Percentiles rank a stretch among this genome's conserved stretches.
These are phyloP conservation scores for Psammodynastes pulverulentus DNA, from an alignment of 2,113 vertebrate species.

Conservation along the genomic window DNA sequence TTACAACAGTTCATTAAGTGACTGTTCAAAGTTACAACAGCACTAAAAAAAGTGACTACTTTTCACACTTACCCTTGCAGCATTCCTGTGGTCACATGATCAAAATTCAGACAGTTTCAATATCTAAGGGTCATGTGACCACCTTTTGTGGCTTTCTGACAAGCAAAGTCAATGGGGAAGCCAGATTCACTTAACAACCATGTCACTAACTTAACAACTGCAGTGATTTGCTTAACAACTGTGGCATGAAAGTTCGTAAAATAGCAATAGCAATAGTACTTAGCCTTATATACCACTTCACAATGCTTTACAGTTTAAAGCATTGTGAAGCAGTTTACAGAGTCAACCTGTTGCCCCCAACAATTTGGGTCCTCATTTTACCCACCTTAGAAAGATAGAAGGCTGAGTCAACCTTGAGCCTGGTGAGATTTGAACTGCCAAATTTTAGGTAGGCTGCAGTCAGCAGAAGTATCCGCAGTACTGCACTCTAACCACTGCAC, in stretches of 20 bases:
- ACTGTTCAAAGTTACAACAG: not conserved
- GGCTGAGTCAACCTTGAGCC: too few relatives aligned
- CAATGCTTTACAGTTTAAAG: too few relatives aligned
- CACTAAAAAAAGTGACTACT: not conserved
- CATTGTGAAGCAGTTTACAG: too few relatives aligned
- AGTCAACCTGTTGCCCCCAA: too few relatives aligned
- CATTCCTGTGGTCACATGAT: not conserved
- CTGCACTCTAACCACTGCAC: too few relatives aligned
- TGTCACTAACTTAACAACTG: not conserved
- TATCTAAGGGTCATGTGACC: not conserved
- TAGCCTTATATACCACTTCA: too few relatives aligned
- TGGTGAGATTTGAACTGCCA: too few relatives aligned
- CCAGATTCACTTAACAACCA: not conserved
- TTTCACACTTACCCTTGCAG: not conserved
- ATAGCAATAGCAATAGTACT: not conserved
- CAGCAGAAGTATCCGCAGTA: too few relatives aligned
- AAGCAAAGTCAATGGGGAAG: not conserved
- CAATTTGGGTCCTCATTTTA: too few relatives aligned
- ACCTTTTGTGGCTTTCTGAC: not conserved
- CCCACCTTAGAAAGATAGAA: too few relatives aligned
- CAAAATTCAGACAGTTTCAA: not conserved
- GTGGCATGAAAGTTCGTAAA: not conserved
- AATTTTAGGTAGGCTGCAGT: too few relatives aligned
- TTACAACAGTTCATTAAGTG: not conserved
- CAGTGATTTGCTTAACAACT: not conserved